Evolutionary conservation across 1,140 invertebrate species (phyloP), one percentile per base, ranked within the genome.

Genomic region (Chelonus insularis): DNA sequence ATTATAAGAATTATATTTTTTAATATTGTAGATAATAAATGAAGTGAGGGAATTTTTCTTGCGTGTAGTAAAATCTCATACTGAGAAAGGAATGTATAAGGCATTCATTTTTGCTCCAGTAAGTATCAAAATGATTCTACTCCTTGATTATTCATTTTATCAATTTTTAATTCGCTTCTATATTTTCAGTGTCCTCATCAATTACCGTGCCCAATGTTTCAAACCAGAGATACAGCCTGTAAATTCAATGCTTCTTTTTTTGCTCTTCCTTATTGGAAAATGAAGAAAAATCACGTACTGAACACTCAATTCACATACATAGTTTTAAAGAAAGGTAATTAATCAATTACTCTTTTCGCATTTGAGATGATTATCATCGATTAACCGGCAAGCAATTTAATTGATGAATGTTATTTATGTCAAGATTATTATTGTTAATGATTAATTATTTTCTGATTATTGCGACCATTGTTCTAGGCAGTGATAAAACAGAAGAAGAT

Each of bases 111-210:
- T 93, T 75, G 86, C 91, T 45, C 93, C 91, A 9, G 90, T 91
- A 82, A 85, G 81, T 82, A 72, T 57, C 23, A 72, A 62, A 18
- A 39, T 14, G 60, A 29, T 61, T 48, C 57, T 45, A 60, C 18
- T 37, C 18, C 9, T 14, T 12, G 12, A 58, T 14, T 5, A 3
- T 55, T 9, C 12, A 21, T 39, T 21, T 47, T 57, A 9, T 54
- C 2, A 11, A 37, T 54, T 36, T 4, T 11, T 32, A 43, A 45
- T 52, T 23, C 32, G 32, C 18, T 51, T 61, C 16, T 57, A 39
- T 58, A 23, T 48, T 79, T 82, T 71, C 67, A 94, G 84, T 96
- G 94, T 80, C 88, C 93, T 0, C 92, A 95, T 73, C 88, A 95
- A 62, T 72, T 78, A 8, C 58, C 73, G 0, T 97, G 94, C 79